Evolutionary conservation across 2,797 vertebrate genomes (phyloP).

Genomic region (Tiaroga cobitis): DNA sequence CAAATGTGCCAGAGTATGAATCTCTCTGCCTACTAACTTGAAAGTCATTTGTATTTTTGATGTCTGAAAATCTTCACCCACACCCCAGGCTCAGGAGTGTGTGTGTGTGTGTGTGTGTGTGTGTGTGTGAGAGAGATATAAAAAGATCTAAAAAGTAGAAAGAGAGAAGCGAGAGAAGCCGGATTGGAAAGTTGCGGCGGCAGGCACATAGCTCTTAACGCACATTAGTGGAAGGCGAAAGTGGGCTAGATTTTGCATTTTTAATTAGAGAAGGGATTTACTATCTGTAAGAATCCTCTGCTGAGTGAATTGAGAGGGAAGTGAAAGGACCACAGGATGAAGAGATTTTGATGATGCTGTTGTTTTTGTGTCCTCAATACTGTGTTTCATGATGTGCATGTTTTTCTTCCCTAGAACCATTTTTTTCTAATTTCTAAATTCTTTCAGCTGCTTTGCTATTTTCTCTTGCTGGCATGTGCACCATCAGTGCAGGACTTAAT

Average conservation of each 20-base stretch:
- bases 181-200: slow-evolving; percentile 14
- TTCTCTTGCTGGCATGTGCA: slow-evolving; percentile 8
- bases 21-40: slow-evolving; percentile 8
- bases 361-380: slow-evolving; percentile 31
- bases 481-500: slow-evolving; percentile 1
- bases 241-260: slow-evolving; percentile 59
- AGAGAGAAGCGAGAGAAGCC: slow-evolving; percentile 56
- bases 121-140: slow-evolving; percentile 5
- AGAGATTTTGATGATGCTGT: slow-evolving; percentile 45
- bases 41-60: slow-evolving; percentile 33
- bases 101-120: not conserved
- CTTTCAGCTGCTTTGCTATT: slow-evolving; percentile 1
- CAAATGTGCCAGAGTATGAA: slow-evolving; percentile 10
- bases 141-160: slow-evolving; percentile 6
- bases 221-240: slow-evolving; percentile 51
- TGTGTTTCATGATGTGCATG: not conserved
- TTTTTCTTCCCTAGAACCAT: not conserved
- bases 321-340: slow-evolving; percentile 30
- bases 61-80: slow-evolving; percentile 27
- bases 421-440: not conserved
- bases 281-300: slow-evolving; percentile 39
- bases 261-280: slow-evolving; percentile 61
- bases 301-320: slow-evolving; percentile 20
- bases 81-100: slow-evolving; percentile 14
- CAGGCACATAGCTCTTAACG: slow-evolving; percentile 43